phyloP scores from a whole-genome alignment of 2,797 vertebrate species.

The Sebastes nivosus region DNA sequence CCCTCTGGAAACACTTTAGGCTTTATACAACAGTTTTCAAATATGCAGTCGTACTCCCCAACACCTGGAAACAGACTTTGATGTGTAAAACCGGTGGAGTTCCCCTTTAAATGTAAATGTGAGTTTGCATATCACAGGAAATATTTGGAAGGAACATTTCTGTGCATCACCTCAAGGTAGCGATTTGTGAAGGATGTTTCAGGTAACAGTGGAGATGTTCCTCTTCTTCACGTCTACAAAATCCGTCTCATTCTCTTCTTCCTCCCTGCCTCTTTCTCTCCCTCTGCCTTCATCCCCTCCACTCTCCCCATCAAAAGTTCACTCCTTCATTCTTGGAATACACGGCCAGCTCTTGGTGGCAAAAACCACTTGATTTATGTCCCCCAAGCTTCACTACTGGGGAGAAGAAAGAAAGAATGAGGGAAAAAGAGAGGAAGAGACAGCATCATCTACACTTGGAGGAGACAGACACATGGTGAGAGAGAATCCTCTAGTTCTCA shows the following conservation, averaged over 20 bases:
- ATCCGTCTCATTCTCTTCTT: not conserved
- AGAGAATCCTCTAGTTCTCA: slow-evolving; percentile 38
- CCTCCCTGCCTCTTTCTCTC: not conserved
- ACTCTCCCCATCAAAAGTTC: slow-evolving; percentile 4
- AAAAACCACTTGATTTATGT: slow-evolving; percentile 52
- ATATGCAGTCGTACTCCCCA: not conserved
- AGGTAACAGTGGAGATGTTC: not conserved
- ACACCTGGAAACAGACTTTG: not conserved
- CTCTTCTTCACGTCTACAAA: not conserved
- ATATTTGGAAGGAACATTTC: not conserved
- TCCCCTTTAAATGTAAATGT: not conserved
- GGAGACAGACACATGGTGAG: slow-evolving; percentile 10
- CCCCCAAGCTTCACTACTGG: not conserved
- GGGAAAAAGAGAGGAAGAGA: not conserved
- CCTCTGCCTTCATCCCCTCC: not conserved
- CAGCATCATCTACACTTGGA: not conserved
- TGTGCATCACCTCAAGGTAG: not conserved
- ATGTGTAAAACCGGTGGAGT: not conserved
- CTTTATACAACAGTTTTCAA: not conserved
- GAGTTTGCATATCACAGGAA: not conserved
- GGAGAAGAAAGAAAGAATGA: not conserved
- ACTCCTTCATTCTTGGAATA: slow-evolving; percentile 33
- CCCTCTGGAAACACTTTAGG: not conserved
- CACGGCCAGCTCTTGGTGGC: not conserved
- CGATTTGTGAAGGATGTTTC: not conserved